A percentile compares a stretch with the other conserved stretches of the same genome.
These are phyloP conservation scores for Hydrocynus forskahlii DNA, from an alignment of 2,797 vertebrate species.

Conservation along the genomic window DNA sequence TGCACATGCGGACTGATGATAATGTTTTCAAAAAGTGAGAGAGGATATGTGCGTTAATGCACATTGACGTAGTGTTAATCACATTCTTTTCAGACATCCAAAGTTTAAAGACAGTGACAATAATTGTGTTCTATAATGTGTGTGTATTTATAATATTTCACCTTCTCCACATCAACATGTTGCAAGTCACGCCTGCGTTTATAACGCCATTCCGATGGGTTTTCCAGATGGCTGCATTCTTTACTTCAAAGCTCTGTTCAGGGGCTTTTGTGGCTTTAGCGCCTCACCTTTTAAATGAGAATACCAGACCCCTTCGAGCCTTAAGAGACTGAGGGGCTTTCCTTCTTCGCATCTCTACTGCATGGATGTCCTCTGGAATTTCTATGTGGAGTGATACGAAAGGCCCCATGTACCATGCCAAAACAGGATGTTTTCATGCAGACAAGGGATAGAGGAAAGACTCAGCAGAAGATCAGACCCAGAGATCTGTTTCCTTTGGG, in stretches of 20 bases:
- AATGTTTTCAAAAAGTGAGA: neutral
- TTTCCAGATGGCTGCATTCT: conserved; percentile 47
- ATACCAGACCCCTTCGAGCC: conserved; percentile 32
- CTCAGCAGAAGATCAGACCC: neutral
- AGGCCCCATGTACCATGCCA: conserved; percentile 14
- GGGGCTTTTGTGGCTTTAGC: conserved; percentile 27
- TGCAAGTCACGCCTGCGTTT: conserved; percentile 2
- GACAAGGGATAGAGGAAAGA: neutral
- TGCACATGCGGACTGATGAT: neutral
- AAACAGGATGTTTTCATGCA: conserved; percentile 60
- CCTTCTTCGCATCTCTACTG: conserved; percentile 6
- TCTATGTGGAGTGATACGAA: conserved; percentile 6
- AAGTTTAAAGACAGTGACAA: neutral
- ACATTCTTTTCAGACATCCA: too few species aligned
- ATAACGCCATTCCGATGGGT: conserved; percentile 15
- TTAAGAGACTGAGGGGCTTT: conserved; percentile 24
- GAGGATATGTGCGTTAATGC: neutral
- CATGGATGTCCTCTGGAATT: conserved; percentile 42
- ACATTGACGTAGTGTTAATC: neutral
- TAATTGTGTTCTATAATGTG: neutral
- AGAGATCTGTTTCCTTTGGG: neutral
- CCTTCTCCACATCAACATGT: neutral
- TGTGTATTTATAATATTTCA: too few species aligned
- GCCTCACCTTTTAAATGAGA: conserved; percentile 36
- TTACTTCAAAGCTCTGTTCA: conserved; percentile 9